Base-by-base conservation (phyloP, 2,888 invertebrate genomes). In the Petrolisthes cinctipes region DNA sequence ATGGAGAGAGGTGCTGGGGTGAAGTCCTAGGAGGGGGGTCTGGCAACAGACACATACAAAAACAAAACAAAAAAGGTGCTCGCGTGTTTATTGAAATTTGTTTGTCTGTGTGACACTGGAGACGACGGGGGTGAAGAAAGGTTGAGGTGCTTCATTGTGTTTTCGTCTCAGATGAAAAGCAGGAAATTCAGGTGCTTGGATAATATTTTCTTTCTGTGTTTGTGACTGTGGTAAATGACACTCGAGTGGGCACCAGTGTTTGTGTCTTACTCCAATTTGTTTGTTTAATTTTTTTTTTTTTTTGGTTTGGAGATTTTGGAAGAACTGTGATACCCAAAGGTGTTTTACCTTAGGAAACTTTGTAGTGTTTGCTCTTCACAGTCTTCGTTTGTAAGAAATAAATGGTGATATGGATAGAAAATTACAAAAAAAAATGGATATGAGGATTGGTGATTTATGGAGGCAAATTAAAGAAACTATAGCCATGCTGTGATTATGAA, bases 121-220 rank as follows among this genome's bases (percentile, higher is more conserved):
- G 37, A 37, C 37, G 37, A 37, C 37, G 37, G 37, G 37, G 37
- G 37, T 37, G 37, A 37, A 2, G 37, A 37, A 37, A 37, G 37
- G 37, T 37, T 37, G 37, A 37, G 37, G 37, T 37, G 37, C 37
- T 37, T 37, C 37, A 37, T 37, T 37, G 37, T 37, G 37, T 37
- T 37, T 37, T 37, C 37, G 37, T 37, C 37, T 37, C 37, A 37
- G 37, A 57, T 71, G 53, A 82, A 57, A 82, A 51, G 81, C 80
- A 79, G 61, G 76, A 82, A 87, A 80, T 87, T 87, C 87, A 87
- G 87, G 87, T 87, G 87, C 87, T 86, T 81, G 80, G 79, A 83
- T 78, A 87, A 61, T 75, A 68, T 76, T 71, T 82, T 87, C 83
- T 54, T 68, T 83, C 71, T 20, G 83, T 79, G 86, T 87, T 87